A percentile compares a stretch with the other conserved stretches of the same genome.
phyloP scores from a whole-genome alignment of 2,888 invertebrate species.

The Xiphydria camelus region DNA sequence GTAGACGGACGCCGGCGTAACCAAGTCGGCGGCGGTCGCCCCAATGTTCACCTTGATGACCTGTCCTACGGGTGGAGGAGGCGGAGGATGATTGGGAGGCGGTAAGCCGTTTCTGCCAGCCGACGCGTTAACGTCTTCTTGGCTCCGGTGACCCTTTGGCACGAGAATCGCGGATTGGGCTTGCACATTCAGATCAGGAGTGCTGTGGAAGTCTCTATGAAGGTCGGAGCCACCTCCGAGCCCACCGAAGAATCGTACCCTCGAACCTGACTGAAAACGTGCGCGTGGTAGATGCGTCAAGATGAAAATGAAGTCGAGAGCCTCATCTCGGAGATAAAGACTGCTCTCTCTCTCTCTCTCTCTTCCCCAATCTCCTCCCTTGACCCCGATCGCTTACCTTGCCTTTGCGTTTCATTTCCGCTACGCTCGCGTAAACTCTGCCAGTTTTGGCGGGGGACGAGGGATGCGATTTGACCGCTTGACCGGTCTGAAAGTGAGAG shows the following conservation, averaged over 20 bases:
- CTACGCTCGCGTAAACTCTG: slow-evolving; percentile 88
- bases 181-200: slow-evolving; percentile 71
- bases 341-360: too few relatives aligned
- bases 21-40: slow-evolving; percentile 48
- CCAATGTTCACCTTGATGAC: slow-evolving; percentile 70
- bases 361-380: too few relatives aligned
- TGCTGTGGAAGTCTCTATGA: slow-evolving; percentile 84
- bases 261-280: slow-evolving; percentile 61
- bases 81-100: slow-evolving; percentile 82
- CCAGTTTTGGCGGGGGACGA: slow-evolving; percentile 70
- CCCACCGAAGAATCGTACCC: slow-evolving; percentile 60
- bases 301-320: too few relatives aligned
- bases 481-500: slow-evolving; percentile 71
- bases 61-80: slow-evolving; percentile 76
- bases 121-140: slow-evolving; percentile 68
- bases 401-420: slow-evolving; percentile 91
- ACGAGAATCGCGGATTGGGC: slow-evolving; percentile 44
- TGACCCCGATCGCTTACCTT: too few relatives aligned
- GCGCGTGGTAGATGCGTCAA: too few relatives aligned
- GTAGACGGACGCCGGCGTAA: slow-evolving; percentile 53
- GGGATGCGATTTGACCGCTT: slow-evolving; percentile 64
- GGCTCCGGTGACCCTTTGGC: slow-evolving; percentile 67
- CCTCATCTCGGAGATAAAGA: too few relatives aligned
- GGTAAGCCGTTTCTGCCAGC: slow-evolving; percentile 64
- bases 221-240: slow-evolving; percentile 61